phyloP scores from a whole-genome alignment of 2,797 vertebrate genomes.

The Ctenopoma kingsleyae region DNA sequence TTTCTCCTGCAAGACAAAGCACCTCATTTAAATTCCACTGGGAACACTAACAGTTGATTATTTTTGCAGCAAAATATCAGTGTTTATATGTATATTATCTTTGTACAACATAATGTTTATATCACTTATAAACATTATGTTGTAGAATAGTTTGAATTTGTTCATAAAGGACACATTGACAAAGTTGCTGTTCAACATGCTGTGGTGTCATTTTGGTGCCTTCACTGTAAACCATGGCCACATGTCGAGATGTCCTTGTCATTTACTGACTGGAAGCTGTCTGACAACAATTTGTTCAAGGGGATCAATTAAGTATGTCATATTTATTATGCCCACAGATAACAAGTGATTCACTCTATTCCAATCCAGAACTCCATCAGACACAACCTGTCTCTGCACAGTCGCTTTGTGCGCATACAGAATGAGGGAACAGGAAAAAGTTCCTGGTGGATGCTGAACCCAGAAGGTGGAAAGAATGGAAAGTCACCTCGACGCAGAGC shows the following conservation, averaged over 20 bases:
- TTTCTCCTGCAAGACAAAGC: conserved; percentile 22
- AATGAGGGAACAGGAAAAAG: conserved; percentile 99
- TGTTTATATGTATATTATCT: not conserved
- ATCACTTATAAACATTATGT: not conserved
- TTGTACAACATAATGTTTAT: not conserved
- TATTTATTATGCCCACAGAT: not conserved
- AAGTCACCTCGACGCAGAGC: conserved; percentile 96
- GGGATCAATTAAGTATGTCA: too few relatives aligned
- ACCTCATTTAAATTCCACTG: conserved; percentile 16
- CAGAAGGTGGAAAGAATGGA: conserved; percentile 95
- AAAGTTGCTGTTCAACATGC: too few relatives aligned
- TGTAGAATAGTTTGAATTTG: too few relatives aligned
- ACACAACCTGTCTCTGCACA: conserved; percentile 97
- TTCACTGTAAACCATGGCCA: not conserved
- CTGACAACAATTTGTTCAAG: too few relatives aligned
- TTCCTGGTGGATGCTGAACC: conserved; percentile 99
- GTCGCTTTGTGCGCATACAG: conserved; percentile 96
- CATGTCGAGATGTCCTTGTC: too few relatives aligned
- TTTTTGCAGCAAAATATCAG: not conserved
- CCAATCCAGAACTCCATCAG: conserved; percentile 95
- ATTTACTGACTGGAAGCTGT: too few relatives aligned
- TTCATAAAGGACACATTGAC: too few relatives aligned
- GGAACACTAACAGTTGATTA: not conserved
- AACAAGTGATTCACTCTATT: conserved; percentile 2
- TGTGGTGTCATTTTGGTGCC: too few relatives aligned